Evolutionary conservation across 1,140 invertebrate species (phyloP).

Genomic region (Drosophila nebulosa): DNA sequence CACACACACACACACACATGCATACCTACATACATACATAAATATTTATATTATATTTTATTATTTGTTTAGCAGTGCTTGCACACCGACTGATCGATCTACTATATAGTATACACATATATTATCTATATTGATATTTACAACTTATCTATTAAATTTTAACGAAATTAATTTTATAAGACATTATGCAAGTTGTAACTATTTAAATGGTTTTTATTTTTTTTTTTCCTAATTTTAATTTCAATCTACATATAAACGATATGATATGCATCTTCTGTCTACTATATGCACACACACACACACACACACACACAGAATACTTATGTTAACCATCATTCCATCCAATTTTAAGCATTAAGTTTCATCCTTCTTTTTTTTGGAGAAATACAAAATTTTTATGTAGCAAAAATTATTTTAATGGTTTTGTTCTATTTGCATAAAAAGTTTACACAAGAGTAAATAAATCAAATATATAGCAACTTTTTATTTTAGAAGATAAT

Average conservation of each 20-base stretch:
- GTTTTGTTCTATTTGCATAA: too few relatives aligned
- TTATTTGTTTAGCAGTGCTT: constrained; percentile 54
- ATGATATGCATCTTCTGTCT: background rate
- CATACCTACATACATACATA: too few relatives aligned
- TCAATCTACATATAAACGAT: background rate
- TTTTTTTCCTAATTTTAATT: background rate
- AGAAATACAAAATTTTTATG: constrained; percentile 27
- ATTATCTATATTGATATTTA: constrained; percentile 5
- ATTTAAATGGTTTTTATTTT: constrained; percentile 4
- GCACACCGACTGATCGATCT: constrained; percentile 57
- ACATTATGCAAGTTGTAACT: background rate
- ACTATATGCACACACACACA: constrained; percentile 7
- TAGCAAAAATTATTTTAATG: constrained; percentile 27
- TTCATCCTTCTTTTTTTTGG: constrained; percentile 25
- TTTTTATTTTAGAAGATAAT: too few relatives aligned
- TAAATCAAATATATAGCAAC: too few relatives aligned
- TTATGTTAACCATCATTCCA: constrained; percentile 42
- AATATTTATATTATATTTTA: constrained; percentile 16
- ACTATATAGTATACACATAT: background rate
- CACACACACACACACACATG: background rate
- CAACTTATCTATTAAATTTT: background rate
- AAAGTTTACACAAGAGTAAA: too few relatives aligned
- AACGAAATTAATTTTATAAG: background rate
- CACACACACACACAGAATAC: constrained; percentile 1
- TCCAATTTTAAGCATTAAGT: constrained; percentile 29